Conservation (phyloP, 2,888 invertebrate species). For the Eristalis intricaria region DNA sequence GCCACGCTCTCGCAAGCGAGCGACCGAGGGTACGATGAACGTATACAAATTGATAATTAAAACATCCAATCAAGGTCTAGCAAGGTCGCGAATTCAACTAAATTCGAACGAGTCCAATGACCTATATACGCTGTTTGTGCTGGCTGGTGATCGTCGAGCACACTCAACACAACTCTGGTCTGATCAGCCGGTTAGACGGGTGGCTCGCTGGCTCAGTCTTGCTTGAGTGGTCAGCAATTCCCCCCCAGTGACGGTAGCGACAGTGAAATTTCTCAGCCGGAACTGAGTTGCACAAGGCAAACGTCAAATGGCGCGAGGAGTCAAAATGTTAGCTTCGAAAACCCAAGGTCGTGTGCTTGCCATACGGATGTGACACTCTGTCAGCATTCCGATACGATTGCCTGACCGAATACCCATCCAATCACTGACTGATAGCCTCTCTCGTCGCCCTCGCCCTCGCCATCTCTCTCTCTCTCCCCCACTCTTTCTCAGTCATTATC, state of each 20-base stretch:
- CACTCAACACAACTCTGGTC: conserved; percentile 17
- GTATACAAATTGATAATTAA: conserved; percentile 64
- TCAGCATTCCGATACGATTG: not conserved
- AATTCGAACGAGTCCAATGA: conserved; percentile 78
- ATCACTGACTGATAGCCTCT: not conserved
- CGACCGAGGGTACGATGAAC: conserved; percentile 47
- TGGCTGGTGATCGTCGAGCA: conserved; percentile 15
- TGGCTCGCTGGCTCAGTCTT: conserved; percentile 11
- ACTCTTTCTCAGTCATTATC: not conserved
- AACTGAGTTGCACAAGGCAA: conserved; percentile 64
- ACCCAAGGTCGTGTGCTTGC: conserved; percentile 56
- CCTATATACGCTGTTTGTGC: conserved; percentile 73
- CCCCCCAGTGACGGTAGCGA: not conserved
- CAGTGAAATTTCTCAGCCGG: conserved; percentile 10
- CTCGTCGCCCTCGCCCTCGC: no score
- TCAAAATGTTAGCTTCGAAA: conserved; percentile 41
- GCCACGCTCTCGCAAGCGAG: conserved; percentile 6
- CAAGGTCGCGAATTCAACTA: conserved; percentile 78
- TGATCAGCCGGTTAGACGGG: conserved; percentile 50
- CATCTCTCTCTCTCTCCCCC: no score
- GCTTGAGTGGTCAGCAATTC: conserved; percentile 4
- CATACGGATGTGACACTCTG: conserved; percentile 57
- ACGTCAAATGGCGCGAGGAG: conserved; percentile 55
- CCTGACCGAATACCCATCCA: not conserved
- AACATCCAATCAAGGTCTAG: conserved; percentile 77